Conservation (phyloP, 2,888 invertebrate genomes). For the Antitype chi region DNA sequence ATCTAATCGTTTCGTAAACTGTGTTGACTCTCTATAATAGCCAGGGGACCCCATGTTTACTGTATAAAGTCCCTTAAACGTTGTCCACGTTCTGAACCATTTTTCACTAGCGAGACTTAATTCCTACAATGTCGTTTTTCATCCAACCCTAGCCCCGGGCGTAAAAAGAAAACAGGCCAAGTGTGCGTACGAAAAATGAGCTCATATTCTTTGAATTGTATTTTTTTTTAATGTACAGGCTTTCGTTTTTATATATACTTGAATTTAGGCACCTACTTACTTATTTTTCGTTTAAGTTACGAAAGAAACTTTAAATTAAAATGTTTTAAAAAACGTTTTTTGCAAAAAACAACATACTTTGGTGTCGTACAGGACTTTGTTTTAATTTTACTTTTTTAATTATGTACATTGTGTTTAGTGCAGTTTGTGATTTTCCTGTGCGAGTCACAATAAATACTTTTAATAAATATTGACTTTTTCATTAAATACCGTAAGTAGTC, state of each 20-base stretch:
- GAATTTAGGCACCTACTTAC: background rate
- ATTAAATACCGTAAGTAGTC: background rate
- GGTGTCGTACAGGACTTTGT: no score
- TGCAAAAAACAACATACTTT: background rate
- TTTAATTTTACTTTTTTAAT: no score
- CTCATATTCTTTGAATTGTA: no score
- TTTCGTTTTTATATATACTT: background rate
- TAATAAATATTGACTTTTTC: background rate
- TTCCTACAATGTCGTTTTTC: slow-evolving; percentile 87
- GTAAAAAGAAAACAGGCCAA: slow-evolving; percentile 49
- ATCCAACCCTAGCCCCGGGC: slow-evolving; percentile 78
- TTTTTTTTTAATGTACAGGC: background rate
- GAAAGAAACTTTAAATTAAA: background rate
- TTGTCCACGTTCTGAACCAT: slow-evolving; percentile 82
- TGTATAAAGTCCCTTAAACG: slow-evolving; percentile 70
- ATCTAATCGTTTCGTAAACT: slow-evolving; percentile 56
- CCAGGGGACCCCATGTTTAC: slow-evolving; percentile 60
- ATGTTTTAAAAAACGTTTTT: background rate
- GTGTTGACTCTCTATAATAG: slow-evolving; percentile 66
- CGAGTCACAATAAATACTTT: no score
- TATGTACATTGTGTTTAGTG: no score
- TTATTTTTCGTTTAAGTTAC: background rate
- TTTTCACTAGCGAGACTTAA: slow-evolving; percentile 87
- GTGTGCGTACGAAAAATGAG: slow-evolving; percentile 18
- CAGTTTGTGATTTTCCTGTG: no score